Conservation (phyloP, 1,140 invertebrate genomes). For the Sesamia nonagrioides region DNA sequence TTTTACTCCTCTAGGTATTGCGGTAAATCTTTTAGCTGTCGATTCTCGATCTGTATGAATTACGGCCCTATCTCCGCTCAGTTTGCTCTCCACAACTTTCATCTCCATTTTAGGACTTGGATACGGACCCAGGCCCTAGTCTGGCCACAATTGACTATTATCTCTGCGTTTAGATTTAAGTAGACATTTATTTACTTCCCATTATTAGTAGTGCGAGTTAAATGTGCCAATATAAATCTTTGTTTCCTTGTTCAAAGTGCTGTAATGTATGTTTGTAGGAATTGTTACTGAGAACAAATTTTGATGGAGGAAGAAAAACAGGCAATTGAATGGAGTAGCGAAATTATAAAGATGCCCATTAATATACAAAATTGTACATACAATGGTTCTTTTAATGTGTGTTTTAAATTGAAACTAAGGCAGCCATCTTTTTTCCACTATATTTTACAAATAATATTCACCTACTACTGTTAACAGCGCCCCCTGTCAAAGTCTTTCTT, state of each 20-base stretch:
- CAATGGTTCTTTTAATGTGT: too few relatives aligned
- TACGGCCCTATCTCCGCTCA: conserved; percentile 63
- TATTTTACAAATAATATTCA: too few relatives aligned
- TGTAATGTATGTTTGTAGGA: background rate
- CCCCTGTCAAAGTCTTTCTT: too few relatives aligned
- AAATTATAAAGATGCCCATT: too few relatives aligned
- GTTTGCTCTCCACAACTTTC: conserved; percentile 73
- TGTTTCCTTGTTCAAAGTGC: conserved; percentile 20
- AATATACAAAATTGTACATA: too few relatives aligned
- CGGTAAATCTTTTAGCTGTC: conserved; percentile 57
- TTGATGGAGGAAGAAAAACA: too few relatives aligned
- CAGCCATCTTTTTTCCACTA: too few relatives aligned
- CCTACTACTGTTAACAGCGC: too few relatives aligned
- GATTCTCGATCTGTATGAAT: conserved; percentile 60
- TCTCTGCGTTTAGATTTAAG: conserved; percentile 38
- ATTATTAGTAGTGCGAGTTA: background rate
- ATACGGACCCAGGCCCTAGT: conserved; percentile 64
- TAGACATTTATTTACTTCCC: conserved; percentile 46
- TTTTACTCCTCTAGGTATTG: background rate
- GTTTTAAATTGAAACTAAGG: too few relatives aligned
- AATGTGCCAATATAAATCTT: background rate
- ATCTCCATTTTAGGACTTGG: conserved; percentile 75
- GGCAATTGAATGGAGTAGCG: too few relatives aligned
- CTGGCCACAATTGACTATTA: conserved; percentile 59
- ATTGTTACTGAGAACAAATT: background rate